A percentile compares a stretch with the other conserved stretches of the same genome.
phyloP scores from a whole-genome alignment of 2,797 vertebrate genomes.

The Eulemur mongoz region DNA sequence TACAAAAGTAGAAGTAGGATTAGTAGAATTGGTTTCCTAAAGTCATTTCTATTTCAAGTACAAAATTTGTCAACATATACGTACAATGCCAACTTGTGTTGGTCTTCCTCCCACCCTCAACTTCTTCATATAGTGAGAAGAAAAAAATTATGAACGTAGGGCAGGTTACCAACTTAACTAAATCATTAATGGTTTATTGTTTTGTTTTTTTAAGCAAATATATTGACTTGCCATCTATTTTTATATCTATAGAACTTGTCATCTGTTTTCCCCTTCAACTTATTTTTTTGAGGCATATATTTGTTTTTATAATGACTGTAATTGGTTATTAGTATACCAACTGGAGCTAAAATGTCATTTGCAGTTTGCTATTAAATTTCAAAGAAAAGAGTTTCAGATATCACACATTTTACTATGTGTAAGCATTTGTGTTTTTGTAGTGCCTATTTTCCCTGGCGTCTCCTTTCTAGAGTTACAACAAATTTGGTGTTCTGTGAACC shows the following conservation, averaged over 20 bases:
- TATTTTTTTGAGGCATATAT: slow-evolving; percentile 22
- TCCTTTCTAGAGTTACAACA: not conserved
- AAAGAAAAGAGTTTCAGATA: not conserved
- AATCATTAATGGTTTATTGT: not conserved
- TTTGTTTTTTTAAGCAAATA: not conserved
- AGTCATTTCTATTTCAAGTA: slow-evolving; percentile 20
- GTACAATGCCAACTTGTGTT: not conserved
- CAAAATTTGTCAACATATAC: not conserved
- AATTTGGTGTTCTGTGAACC: not conserved
- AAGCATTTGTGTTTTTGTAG: not conserved
- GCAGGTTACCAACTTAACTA: not conserved
- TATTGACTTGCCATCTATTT: not conserved
- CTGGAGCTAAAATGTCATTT: slow-evolving; percentile 24
- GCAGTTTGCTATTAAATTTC: slow-evolving; percentile 21
- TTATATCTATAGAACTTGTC: not conserved
- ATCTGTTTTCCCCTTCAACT: not conserved
- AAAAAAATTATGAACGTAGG: not conserved
- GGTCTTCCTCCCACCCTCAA: fast-evolving
- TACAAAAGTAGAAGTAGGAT: slow-evolving; percentile 7
- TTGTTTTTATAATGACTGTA: not conserved
- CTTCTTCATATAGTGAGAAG: not conserved
- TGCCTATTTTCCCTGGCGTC: not conserved
- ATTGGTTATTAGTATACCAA: not conserved
- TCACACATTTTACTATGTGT: not conserved
- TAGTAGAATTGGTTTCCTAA: slow-evolving; percentile 25